Conservation (phyloP, 2,888 invertebrate genomes). For the Drosophila limbata region DNA sequence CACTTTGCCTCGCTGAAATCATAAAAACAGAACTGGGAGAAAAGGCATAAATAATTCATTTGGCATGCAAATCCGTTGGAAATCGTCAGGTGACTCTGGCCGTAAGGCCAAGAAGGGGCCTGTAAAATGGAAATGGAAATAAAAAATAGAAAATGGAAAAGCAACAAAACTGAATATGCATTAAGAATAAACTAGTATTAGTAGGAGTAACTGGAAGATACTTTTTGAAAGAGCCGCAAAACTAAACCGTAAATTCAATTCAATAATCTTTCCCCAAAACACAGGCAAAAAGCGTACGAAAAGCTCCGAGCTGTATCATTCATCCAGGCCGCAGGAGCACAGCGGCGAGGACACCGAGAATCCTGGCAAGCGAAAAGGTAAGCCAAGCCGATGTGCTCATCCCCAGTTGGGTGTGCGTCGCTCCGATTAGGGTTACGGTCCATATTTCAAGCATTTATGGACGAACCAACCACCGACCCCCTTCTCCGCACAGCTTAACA, state of each 20-base stretch:
- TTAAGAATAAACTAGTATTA: conserved; percentile 42
- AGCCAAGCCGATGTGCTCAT: conserved; percentile 58
- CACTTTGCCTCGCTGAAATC: conserved; percentile 53
- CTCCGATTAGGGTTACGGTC: conserved; percentile 78
- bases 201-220: conserved; percentile 41
- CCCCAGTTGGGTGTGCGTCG: conserved; percentile 43
- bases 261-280: conserved; percentile 49
- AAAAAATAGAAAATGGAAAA: conserved; percentile 42
- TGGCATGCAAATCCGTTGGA: conserved; percentile 78
- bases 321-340: conserved; percentile 82
- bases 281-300: conserved; percentile 84
- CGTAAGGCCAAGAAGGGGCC: conserved; percentile 12
- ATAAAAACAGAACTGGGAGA: conserved; percentile 49
- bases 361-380: conserved; percentile 85
- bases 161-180: conserved; percentile 74
- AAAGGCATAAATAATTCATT: conserved; percentile 80
- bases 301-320: conserved; percentile 84
- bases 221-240: conserved; percentile 29
- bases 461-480: conserved; percentile 19
- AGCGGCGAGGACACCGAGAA: conserved; percentile 85
- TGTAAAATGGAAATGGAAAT: conserved; percentile 13
- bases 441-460: conserved; percentile 74
- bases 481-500: conserved; percentile 58
- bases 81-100: conserved; percentile 69
- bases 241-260: conserved; percentile 58